These are phyloP conservation scores for Lasaia peninsularis DNA, from an alignment of 1,140 invertebrate genomes.

Conservation along the genomic window DNA sequence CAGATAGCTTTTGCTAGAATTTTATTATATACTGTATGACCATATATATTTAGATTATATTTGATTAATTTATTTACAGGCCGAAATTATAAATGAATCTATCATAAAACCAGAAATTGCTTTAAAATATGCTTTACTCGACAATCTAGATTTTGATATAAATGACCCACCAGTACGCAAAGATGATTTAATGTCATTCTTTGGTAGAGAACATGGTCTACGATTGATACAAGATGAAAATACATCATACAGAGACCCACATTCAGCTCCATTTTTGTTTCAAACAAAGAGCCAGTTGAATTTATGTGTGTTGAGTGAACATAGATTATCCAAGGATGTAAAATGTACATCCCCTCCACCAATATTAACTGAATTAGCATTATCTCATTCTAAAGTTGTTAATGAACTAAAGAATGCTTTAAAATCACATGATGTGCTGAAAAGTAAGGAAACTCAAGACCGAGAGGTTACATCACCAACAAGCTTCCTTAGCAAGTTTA, in stretches of 20 bases:
- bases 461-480: conserved; percentile 48
- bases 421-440: conserved; percentile 62
- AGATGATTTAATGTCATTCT: conserved; percentile 71
- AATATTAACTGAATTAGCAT: conserved; percentile 55
- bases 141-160: conserved; percentile 60
- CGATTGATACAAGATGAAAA: conserved; percentile 77
- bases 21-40: neutral
- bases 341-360: conserved; percentile 47
- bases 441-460: conserved; percentile 35
- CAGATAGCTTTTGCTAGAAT: too few species aligned
- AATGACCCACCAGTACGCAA: conserved; percentile 60
- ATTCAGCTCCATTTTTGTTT: conserved; percentile 88
- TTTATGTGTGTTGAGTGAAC: conserved; percentile 76
- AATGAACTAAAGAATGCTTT: conserved; percentile 71
- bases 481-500: conserved; percentile 69
- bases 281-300: conserved; percentile 88
- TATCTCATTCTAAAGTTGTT: conserved; percentile 72
- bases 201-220: conserved; percentile 69
- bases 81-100: conserved; percentile 84
- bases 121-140: conserved; percentile 81
- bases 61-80: conserved; percentile 37
- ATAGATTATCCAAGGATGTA: conserved; percentile 40
- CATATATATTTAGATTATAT: neutral
- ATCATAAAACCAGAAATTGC: conserved; percentile 86
- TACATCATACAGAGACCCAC: conserved; percentile 83